Base-by-base conservation (phyloP, 2,888 invertebrate genomes). In the Lomographa bimaculata region DNA sequence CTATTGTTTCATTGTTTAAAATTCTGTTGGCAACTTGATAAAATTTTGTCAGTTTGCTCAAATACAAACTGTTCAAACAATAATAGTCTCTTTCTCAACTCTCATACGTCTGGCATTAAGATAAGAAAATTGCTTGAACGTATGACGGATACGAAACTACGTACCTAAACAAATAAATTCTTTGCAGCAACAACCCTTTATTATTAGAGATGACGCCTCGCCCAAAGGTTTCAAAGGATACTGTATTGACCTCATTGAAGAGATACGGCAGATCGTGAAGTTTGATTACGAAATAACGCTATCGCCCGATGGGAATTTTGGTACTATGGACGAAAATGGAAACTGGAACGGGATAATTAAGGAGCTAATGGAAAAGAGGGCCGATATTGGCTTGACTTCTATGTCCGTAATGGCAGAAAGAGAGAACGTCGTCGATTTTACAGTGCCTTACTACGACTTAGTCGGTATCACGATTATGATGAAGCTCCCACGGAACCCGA, bases 391-490 rank as follows among this genome's bases (percentile, higher is more conserved):
- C 0, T 79, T 99, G 4, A 97, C 97, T 1, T 96, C 98, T 0
- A 91, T 99, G 71, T 97, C 98, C 0, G 98, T 99, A 0, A 98
- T 98, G 97, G 98, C 98, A 0, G 98, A 98, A 60, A 89, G 99
- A 18, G 98, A 98, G 81, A 97, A 96, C 66, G 97, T 98, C 0
- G 97, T 99, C 1, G 99, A 99, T 80, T 99, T 98, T 74, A 99
- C 99, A 0, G 97, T 99, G 0, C 98, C 99, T 0, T 99, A 97
- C 77, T 99, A 99, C 79, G 99, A 99, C 85, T 91, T 98, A 52
- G 98, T 99, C 0, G 99, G 99, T 0, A 96, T 98, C 33, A 97
- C 98, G 0, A 98, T 99, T 52, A 91, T 99, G 72, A 98, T 98
- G 97, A 95, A 94, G 71, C 92, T 96, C 54, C 96, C 97, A 0